These are phyloP conservation scores for Zelleria hepariella DNA, from an alignment of 2,888 invertebrate genomes.

Conservation along the genomic window DNA sequence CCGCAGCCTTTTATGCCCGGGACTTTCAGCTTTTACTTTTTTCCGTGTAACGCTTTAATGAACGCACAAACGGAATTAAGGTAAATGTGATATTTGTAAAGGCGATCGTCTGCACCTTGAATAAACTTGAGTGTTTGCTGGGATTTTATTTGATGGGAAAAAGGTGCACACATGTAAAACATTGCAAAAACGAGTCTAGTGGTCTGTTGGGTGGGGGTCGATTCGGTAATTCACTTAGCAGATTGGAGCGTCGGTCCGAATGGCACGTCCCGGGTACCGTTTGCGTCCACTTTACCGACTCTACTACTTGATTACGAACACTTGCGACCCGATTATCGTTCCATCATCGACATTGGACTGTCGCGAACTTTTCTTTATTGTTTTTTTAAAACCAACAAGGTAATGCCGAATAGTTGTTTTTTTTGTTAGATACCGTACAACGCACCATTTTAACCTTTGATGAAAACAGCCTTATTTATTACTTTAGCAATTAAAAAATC, in stretches of 20 bases:
- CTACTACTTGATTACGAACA: constrained; percentile 19
- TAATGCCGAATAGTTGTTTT: too few species aligned
- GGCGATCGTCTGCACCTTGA: not conserved
- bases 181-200: not conserved
- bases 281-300: not conserved
- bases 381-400: too few species aligned
- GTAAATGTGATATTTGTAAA: not conserved
- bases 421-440: too few species aligned
- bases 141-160: not conserved
- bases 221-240: constrained; percentile 27
- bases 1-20: not conserved
- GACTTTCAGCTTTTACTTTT: not conserved
- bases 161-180: not conserved
- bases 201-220: not conserved
- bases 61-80: not conserved
- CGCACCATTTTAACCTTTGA: too few species aligned
- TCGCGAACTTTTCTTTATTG: not conserved
- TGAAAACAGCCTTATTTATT: too few species aligned
- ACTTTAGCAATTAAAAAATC: too few species aligned
- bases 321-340: constrained; percentile 15
- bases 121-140: not conserved
- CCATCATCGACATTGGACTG: constrained; percentile 9
- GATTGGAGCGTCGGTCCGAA: constrained; percentile 18
- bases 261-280: constrained; percentile 15
- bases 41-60: not conserved